Base-by-base conservation (phyloP, 2,113 vertebrate species). In the Python bivittatus region DNA sequence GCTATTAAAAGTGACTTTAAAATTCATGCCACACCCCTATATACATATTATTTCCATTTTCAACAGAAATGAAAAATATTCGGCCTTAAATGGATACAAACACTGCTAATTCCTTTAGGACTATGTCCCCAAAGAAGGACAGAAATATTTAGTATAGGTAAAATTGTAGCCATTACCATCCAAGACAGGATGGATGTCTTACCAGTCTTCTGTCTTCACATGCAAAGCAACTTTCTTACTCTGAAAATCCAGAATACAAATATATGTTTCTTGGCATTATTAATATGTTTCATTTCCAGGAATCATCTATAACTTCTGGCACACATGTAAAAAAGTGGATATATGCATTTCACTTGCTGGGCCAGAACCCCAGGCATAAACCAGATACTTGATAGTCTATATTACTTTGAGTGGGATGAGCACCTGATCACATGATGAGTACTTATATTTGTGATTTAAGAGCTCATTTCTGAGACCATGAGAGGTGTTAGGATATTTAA, bases 181-280 rank as follows among this genome's bases (percentile, higher is more conserved):
- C 25, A 6, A 88, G 57, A 89, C 3, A 0, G 0, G 52, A 25
- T 60, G 60, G 85, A 90, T 89, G 58, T 94, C 97, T 97, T 97
- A 97, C 97, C 97, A 97, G 92, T 96, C 96, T 94, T 96, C 95
- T 85, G 95, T 90, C 91, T 96, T 97, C 0, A 11, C 93, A 27
- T 92, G 91, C 58, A 97, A 88, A 89, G 92, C 56, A 48, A 95
- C 95, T 85, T 90, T 25, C 94, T 96, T 95, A 86, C 91, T 96
- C 97, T 97, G 91, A 83, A 97, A 96, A 96, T 68, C 54, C 94
- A 96, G 90, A 95, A 95, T 11, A 0, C 1, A 86, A 94, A 93
- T 13, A 92, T 42, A 79, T 17, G 7, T 92, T 60, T 53, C 5
- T 38, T 79, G 57, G 42, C 17, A 4, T 88, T 84, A 60, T 29